Evolutionary conservation across 2,113 vertebrate genomes (phyloP).

Genomic region (Nesogale talazaci): DNA sequence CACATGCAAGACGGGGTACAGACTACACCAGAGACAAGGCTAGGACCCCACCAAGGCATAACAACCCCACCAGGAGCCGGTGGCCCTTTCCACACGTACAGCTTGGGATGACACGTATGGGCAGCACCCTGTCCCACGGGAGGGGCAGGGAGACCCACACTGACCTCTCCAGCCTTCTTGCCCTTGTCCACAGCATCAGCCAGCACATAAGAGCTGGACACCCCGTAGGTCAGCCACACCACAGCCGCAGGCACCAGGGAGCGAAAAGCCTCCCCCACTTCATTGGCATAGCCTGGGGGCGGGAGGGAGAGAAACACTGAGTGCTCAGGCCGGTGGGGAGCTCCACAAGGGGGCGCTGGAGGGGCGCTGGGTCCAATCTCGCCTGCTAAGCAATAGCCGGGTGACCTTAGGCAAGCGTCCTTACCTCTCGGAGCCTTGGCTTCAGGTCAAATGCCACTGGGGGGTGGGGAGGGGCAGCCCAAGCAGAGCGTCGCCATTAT

Average conservation of each 20-base stretch:
- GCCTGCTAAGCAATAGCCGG: neutral
- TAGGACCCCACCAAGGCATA: too few species aligned
- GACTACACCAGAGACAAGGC: neutral
- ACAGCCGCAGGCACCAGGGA: conserved; percentile 90
- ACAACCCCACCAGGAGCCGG: neutral
- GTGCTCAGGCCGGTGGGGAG: neutral
- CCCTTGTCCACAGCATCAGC: conserved; percentile 97
- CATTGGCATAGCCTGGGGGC: conserved; percentile 94
- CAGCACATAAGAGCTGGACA: conserved; percentile 93
- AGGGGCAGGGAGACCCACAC: conserved; percentile 64
- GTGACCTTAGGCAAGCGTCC: neutral
- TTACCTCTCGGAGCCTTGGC: neutral
- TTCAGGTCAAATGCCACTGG: neutral
- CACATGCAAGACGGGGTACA: neutral
- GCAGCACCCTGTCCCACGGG: too few species aligned
- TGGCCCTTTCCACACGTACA: neutral
- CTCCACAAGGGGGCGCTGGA: conserved; percentile 26
- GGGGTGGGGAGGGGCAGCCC: too few species aligned
- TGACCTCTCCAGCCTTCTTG: conserved; percentile 91
- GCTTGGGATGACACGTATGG: neutral
- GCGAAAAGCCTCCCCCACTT: conserved; percentile 97
- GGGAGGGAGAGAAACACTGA: neutral
- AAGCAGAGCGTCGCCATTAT: neutral
- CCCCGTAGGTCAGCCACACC: conserved; percentile 95
- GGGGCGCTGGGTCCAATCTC: neutral